Evolutionary conservation across 2,888 invertebrate genomes (phyloP), one percentile per base, ranked within the genome.

Genomic region (Teleogryllus oceanicus): DNA sequence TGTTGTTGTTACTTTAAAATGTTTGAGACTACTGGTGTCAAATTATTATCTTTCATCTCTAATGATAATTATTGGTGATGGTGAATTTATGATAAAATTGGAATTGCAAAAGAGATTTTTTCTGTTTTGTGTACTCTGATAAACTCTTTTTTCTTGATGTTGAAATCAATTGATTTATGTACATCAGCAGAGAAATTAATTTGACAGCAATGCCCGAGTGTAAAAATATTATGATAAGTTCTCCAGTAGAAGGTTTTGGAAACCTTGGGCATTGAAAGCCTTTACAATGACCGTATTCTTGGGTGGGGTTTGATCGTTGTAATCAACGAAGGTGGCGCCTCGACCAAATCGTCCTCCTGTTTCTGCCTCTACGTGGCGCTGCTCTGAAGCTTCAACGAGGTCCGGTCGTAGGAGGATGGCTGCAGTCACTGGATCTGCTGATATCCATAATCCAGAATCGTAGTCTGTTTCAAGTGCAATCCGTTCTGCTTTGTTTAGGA

Each of bases 401-500:
- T 62, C 77, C 1, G 80, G 75, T 11, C 74, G 10, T n/a, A 78
- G 11, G 2, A 75, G 62, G 8, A 13, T 24, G 12, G 79, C 80
- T 11, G 81, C 78, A 11, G 79, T 74, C 12, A 80, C 18, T 13
- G 74, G 51, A 49, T 81, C 81, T 1, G 78, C 77, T 12, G 74
- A 74, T 18, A 21, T 37, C 80, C 80, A 81, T 10, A 24, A 18
- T 8, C 51, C 21, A 11, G 49, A 24, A 1, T 50, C 21, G 8
- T 0, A 5, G 37, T 37, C 37, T 8, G 37, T 37, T 37, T 4
- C 37, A 1, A 75, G 76, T 12, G 78, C 24, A 0, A 50, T 10
- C 11, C 24, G 18, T 82, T 92, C 91, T 1, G 88, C 89, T 81
- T 86, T 85, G 83, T 90, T 90, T 75, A 92, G 83, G 75, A 92